These are phyloP conservation scores for Hypotaenidia philippensis DNA, from an alignment of 2,797 vertebrate genomes.

Conservation along the genomic window DNA sequence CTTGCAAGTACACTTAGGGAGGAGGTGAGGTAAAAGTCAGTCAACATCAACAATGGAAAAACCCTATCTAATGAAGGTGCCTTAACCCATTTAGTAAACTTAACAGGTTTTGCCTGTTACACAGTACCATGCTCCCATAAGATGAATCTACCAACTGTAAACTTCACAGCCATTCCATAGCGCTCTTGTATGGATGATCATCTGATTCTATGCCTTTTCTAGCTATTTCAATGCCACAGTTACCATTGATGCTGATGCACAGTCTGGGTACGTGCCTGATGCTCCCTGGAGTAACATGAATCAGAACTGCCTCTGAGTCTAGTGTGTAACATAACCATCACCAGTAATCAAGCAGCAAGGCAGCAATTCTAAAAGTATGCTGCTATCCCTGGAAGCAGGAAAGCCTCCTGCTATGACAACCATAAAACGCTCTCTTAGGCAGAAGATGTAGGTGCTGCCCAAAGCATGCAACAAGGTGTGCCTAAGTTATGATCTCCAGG, in stretches of 20 bases:
- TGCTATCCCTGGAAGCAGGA: slow-evolving; percentile 17
- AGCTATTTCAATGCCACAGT: slow-evolving; percentile 3
- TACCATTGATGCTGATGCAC: background rate
- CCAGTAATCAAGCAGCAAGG: background rate
- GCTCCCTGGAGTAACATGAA: background rate
- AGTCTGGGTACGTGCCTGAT: background rate
- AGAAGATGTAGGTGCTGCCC: background rate
- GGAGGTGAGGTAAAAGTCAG: background rate
- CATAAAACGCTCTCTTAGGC: background rate
- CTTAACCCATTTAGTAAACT: background rate
- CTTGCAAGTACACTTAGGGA: background rate
- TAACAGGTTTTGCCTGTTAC: background rate
- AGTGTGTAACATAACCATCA: slow-evolving; percentile 9
- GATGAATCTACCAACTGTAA: slow-evolving; percentile 41
- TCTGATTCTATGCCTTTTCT: slow-evolving; percentile 43
- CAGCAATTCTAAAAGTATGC: background rate
- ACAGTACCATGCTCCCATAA: background rate
- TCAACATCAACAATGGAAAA: background rate
- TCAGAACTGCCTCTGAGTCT: background rate
- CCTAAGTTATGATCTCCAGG: background rate
- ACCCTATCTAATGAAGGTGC: background rate
- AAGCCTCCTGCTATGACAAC: background rate
- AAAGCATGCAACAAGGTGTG: background rate
- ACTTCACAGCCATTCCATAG: slow-evolving; percentile 23
- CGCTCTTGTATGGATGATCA: background rate